A percentile compares a stretch with the other conserved stretches of the same genome.
Evolutionary conservation across 2,113 vertebrate genomes (phyloP).

Genomic region (Odobenus rosmarus): DNA sequence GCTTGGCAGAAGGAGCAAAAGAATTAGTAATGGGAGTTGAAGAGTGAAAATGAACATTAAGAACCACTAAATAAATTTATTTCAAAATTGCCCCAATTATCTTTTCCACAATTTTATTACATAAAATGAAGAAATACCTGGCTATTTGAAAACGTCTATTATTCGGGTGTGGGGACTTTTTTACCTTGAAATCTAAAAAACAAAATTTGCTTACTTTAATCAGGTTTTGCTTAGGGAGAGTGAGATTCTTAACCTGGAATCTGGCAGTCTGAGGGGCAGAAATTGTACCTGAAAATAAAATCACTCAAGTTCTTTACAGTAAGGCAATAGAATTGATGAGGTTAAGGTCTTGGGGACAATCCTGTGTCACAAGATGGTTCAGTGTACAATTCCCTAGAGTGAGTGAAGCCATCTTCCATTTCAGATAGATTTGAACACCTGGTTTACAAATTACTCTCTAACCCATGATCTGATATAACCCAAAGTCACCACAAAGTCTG

Average conservation of each 20-base stretch:
- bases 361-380: not conserved
- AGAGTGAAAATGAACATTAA: not conserved
- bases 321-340: not conserved
- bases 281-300: not conserved
- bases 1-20: not conserved
- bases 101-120: not conserved
- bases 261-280: not conserved
- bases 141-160: not conserved
- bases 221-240: not conserved
- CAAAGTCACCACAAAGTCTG: not conserved
- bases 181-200: not conserved
- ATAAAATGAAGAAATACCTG: not conserved
- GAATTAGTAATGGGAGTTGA: not conserved
- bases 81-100: not conserved
- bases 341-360: not conserved
- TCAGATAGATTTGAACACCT: not conserved
- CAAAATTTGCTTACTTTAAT: not conserved
- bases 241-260: not conserved
- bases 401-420: not conserved
- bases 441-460: not conserved
- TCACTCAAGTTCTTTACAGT: not conserved
- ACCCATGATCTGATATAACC: not conserved
- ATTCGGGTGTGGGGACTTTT: not conserved
- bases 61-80: not conserved
- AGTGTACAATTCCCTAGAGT: rapidly evolving